These are phyloP conservation scores for Caenorhabditis macrosperma DNA, from an alignment of 2,888 invertebrate genomes.

Conservation along the genomic window DNA sequence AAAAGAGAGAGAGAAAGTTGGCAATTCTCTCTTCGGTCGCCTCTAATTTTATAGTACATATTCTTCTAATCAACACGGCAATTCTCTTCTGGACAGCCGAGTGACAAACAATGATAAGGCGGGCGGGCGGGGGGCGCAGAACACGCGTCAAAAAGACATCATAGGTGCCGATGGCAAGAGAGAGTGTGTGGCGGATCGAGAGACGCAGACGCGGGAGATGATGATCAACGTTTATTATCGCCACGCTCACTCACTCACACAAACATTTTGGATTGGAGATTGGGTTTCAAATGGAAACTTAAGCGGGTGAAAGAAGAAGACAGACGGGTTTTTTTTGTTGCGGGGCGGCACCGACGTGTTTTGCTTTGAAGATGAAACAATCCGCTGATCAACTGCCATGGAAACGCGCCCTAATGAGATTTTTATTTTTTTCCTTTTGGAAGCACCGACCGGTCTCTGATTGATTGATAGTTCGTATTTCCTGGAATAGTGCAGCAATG, in stretches of 20 bases:
- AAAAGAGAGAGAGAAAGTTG: neutral
- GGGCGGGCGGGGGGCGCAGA: constrained; percentile 15
- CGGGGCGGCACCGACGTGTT: too few species aligned
- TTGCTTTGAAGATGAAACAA: too few species aligned
- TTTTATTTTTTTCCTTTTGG: too few species aligned
- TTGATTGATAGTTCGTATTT: too few species aligned
- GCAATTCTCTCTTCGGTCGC: neutral
- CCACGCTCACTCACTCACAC: constrained; percentile 34
- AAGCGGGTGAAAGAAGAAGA: too few species aligned
- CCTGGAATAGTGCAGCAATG: too few species aligned
- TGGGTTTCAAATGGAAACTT: constrained; percentile 35
- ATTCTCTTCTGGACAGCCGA: neutral
- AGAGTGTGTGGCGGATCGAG: constrained; percentile 7
- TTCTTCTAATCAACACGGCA: constrained; percentile 4
- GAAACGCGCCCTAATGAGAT: neutral
- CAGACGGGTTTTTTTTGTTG: constrained; percentile 21
- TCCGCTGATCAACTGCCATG: too few species aligned
- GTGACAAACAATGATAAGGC: constrained; percentile 35
- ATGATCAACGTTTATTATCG: constrained; percentile 42
- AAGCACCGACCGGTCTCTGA: too few species aligned
- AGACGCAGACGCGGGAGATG: constrained; percentile 1
- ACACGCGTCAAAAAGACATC: constrained; percentile 45
- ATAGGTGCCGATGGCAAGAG: constrained; percentile 21
- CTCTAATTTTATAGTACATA: constrained; percentile 41
- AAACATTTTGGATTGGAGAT: constrained; percentile 45